These are phyloP conservation scores for Meles meles DNA, from an alignment of 2,113 vertebrate genomes.

Conservation along the genomic window DNA sequence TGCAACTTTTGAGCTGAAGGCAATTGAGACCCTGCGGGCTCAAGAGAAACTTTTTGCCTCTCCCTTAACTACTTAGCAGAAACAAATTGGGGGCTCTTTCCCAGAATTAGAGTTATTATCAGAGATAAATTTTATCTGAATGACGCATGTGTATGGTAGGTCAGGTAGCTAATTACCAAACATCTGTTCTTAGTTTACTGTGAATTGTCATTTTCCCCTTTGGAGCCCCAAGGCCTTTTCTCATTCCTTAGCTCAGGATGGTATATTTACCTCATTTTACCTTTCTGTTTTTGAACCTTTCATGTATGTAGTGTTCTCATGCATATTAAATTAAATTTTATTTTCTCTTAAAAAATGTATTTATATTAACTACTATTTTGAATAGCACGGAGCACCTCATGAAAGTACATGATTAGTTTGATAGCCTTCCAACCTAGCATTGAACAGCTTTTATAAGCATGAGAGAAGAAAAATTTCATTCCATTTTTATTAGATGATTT, in stretches of 20 bases:
- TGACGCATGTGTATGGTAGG: neutral
- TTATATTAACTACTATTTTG: neutral
- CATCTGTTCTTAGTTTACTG: neutral
- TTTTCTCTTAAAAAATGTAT: neutral
- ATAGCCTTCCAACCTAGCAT: neutral
- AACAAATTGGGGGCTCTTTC: neutral
- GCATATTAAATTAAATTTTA: neutral
- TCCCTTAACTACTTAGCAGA: neutral
- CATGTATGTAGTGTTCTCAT: neutral
- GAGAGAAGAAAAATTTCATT: neutral
- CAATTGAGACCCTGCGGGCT: neutral
- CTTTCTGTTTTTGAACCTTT: neutral
- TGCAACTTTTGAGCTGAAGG: neutral
- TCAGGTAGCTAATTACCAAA: neutral
- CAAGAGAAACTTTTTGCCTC: neutral
- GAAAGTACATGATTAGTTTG: neutral
- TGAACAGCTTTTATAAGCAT: neutral
- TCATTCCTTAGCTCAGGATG: neutral
- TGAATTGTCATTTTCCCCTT: neutral
- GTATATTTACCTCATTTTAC: neutral
- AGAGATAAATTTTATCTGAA: neutral
- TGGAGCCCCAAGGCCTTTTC: neutral
- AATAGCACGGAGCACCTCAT: neutral
- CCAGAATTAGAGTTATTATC: neutral
- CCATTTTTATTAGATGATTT: neutral